Evolutionary conservation across 2,797 vertebrate species (phyloP), one percentile per base, ranked within the genome.

Genomic region (Gephyroberyx darwinii): DNA sequence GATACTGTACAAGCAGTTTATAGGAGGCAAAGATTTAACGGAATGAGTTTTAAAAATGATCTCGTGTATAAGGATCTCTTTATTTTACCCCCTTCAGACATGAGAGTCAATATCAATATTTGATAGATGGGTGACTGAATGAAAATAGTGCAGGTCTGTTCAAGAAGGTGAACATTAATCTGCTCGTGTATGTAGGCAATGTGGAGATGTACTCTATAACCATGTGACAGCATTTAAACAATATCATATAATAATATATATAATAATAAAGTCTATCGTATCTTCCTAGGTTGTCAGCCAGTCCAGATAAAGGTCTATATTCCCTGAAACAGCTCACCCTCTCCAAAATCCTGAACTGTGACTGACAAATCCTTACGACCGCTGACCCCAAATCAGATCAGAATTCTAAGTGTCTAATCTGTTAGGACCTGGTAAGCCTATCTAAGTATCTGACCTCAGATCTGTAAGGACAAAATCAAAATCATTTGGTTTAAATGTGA

Each of bases 1-100:
- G 4, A 5, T 16, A 41, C 5, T 4, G 31, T n/a, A 31, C 8
- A 47, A 13, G 39, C 39, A 41, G 8, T 41, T 41, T 10, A 9
- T 17, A 57, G 19, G 39, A 13, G 45, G 59, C 13, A 69, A n/a
- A 57, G 22, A 30, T 56, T 65, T 10, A 8, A 10, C 10, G 9
- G 10, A 41, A 41, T 0, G 10, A 41, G 10, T 10, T 10, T 41
- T 41, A 10, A 41, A 37, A 1, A 41, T 12, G 10, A 41, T 41
- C 39, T 41, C 8, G 10, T 41, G 10, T 41, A 3, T 41, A 10
- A 12, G 10, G 8, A 41, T 19, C 0, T 5, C 20, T 57, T 22
- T 9, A 17, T 62, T 7, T 54, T 56, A 53, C 55, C 22, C 37
- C 33, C 57, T 4, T 60, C 3, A 70, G 55, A 64, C 64, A 52